Percentiles rank a stretch among this genome's conserved stretches.
These are phyloP conservation scores for Ailurus styani DNA, from an alignment of 2,113 vertebrate species.

Conservation along the genomic window DNA sequence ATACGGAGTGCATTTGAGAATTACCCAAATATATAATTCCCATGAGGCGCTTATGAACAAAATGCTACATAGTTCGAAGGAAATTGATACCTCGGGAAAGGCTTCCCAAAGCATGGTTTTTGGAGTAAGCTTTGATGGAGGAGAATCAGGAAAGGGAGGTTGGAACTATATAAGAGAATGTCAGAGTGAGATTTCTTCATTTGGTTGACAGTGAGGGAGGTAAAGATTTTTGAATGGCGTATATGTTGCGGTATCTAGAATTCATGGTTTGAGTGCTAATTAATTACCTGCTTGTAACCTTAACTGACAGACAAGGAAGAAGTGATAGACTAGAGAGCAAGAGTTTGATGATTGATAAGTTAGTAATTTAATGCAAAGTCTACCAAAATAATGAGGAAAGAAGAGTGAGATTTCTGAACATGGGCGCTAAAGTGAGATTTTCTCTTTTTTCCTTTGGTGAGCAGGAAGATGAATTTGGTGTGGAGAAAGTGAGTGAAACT, in stretches of 20 bases:
- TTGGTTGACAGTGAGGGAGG: background rate
- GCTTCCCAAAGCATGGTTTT: background rate
- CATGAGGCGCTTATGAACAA: background rate
- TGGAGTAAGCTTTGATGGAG: background rate
- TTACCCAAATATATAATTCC: background rate
- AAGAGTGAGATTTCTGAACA: background rate
- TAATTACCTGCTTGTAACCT: background rate
- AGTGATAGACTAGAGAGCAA: background rate
- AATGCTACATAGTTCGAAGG: background rate
- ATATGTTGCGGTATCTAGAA: background rate
- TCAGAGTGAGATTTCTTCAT: background rate
- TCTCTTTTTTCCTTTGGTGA: background rate
- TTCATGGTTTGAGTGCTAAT: background rate
- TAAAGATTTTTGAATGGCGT: background rate
- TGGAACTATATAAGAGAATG: background rate
- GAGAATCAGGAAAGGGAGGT: background rate
- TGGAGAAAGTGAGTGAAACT: background rate
- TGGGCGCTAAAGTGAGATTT: background rate
- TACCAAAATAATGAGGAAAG: background rate
- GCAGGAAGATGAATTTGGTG: background rate
- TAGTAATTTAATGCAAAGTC: background rate
- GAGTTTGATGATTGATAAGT: background rate
- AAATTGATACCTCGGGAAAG: background rate
- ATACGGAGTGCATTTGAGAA: background rate
- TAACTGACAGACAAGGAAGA: background rate